Base-by-base conservation (phyloP, 2,797 vertebrate genomes). In the Rhinichthys osculus region DNA sequence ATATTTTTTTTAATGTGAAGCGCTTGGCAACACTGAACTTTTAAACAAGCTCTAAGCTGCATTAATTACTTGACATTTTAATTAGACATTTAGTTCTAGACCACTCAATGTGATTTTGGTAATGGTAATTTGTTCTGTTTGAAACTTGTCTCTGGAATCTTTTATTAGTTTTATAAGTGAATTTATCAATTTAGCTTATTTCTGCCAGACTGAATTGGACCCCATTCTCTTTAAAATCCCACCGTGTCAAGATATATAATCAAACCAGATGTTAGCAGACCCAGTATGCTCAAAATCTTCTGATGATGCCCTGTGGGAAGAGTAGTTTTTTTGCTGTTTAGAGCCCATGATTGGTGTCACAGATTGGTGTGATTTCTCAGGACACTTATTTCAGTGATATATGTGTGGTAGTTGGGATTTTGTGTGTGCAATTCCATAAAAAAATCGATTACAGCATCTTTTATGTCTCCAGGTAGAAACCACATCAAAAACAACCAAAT, bases 301-400 rank as follows among this genome's bases (percentile, higher is more conserved):
- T 30, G 13, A 72, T 44, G 38, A 42, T 14, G 13, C 70, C 38
- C 70, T 67, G 19, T 30, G 59, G 59, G 33, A 35, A 47, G 11
- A 67, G 40, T 35, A 2, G 0, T 64, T 30, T 30, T 30, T 44
- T 19, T 44, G 33, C 35, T 38, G 16, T 67, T 80, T 66, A 80
- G 19, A 21, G 10, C 30, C 10, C 13, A 23, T 76, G 50, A 19
- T 23, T 77, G 57, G 57, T 59, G 3, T 57, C 59, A 27, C n/a
- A 78, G 66, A 69, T 19, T 74, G n/a, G 62, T 57, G 8, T 71
- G 76, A 71, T 85, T 78, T 78, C 38, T 71, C 74, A 44, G 27
- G 71, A 47, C 76, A 59, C 66, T 27, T 57, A 19, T 78, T 57
- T 69, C 23, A 40, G 35, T 54, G 47, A 77, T 67, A 69, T 78